phyloP scores from a whole-genome alignment of 2,797 vertebrate genomes.

The Schizopygopsis malacanthus region DNA sequence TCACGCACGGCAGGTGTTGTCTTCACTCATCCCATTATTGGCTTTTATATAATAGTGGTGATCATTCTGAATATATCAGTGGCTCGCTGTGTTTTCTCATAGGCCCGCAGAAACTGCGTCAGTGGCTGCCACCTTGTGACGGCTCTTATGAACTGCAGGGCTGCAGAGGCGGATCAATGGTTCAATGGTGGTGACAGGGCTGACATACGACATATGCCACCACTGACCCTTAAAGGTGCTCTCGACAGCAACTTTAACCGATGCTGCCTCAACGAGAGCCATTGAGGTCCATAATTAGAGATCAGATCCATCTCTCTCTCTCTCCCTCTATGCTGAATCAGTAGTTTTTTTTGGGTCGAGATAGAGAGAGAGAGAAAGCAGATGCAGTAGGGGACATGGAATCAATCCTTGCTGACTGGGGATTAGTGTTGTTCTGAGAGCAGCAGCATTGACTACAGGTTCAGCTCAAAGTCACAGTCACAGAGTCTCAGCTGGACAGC shows the following conservation, averaged over 20 bases:
- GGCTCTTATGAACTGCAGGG: constrained; percentile 41
- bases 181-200: constrained; percentile 38
- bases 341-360: constrained; percentile 38
- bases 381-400: constrained; percentile 65
- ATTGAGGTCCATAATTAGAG: constrained; percentile 60
- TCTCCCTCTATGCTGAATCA: constrained; percentile 55
- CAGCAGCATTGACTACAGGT: constrained; percentile 48
- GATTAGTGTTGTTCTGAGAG: constrained; percentile 67
- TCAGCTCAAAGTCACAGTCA: constrained; percentile 57
- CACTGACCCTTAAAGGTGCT: constrained; percentile 44
- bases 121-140: constrained; percentile 78
- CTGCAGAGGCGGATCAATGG: constrained; percentile 35
- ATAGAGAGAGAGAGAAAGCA: constrained; percentile 60
- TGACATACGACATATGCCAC: constrained; percentile 24
- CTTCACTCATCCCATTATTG: constrained; percentile 78
- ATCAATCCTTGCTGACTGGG: constrained; percentile 75
- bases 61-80: constrained; percentile 75
- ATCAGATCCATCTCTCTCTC: constrained; percentile 57
- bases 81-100: constrained; percentile 56
- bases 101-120: constrained; percentile 56
- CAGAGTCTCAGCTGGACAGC: constrained; percentile 55
- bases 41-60: constrained; percentile 81
- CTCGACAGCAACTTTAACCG: constrained; percentile 39
- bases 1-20: constrained; percentile 62
- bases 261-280: constrained; percentile 51